Evolutionary conservation across 2,113 vertebrate genomes (phyloP), one percentile per base, ranked within the genome.

Genomic region (Strix aluco): DNA sequence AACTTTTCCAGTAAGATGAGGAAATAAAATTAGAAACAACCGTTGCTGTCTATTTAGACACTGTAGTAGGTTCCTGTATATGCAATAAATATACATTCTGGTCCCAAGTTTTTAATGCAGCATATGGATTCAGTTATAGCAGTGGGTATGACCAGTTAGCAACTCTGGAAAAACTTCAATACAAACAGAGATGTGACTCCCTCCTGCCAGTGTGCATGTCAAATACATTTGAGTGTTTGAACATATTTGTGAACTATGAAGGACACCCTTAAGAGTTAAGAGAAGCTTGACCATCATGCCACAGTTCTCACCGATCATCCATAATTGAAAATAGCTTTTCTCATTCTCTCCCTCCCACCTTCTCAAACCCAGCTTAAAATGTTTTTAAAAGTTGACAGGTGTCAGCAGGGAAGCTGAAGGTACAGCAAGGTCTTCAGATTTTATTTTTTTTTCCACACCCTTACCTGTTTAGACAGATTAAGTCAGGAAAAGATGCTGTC

Each of bases 351-450:
- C 21, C 19, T 8, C 97, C 97, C 4, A 11, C 32, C 44, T 75
- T 73, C 40, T 18, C 62, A 90, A 90, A 70, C 30, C 13, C 79
- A 70, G 97, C 97, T 98, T 98, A 98, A 97, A 25, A 12, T 71
- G 47, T 30, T 99, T 98, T 98, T 90, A 98, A 97, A 97, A 97
- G 98, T 98, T 98, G 98, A 98, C 98, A 99, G 98, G 98, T 98
- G 95, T 98, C 98, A 99, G 97, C 96, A 97, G 96, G 92, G 97
- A 97, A 97, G 97, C 97, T 97, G 94, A 97, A 97, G 94, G 97
- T 96, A 96, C 83, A 90, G 78, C 3, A 2, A 74, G 93, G 70
- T 98, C 98, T 98, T 96, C 97, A 97, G 54, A 52, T 40, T 47
- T 98, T 10, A 40, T 96, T 96, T 97, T 98, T 97, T 96, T 97